A percentile compares a stretch with the other conserved stretches of the same genome.
Evolutionary conservation across 2,113 vertebrate genomes (phyloP).

Genomic region (Tenebrosternarchus preto): DNA sequence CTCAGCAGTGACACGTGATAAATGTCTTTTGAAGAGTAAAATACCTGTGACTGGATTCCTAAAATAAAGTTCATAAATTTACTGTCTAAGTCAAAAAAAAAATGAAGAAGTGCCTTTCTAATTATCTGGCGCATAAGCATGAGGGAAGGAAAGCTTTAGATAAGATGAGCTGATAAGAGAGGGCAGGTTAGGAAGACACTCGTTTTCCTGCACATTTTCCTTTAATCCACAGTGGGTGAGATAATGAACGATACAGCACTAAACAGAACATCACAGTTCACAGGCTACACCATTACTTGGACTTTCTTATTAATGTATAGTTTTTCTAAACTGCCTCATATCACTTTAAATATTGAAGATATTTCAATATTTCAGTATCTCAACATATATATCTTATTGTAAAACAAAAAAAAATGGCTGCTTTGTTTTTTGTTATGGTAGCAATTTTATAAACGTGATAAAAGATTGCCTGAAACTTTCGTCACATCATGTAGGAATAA

Average conservation of each 20-base stretch:
- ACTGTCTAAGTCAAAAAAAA: neutral
- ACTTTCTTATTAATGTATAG: neutral
- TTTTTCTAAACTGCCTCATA: neutral
- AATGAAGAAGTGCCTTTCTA: neutral
- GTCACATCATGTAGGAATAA: neutral
- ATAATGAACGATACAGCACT: conserved; percentile 10
- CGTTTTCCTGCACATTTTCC: conserved; percentile 12
- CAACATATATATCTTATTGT: neutral
- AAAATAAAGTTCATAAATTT: neutral
- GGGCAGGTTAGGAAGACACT: neutral
- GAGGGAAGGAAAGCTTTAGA: neutral
- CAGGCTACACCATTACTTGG: neutral
- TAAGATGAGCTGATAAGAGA: neutral
- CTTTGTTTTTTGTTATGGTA: neutral
- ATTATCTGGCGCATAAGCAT: neutral
- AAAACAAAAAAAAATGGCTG: neutral
- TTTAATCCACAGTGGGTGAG: conserved; percentile 14
- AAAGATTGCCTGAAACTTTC: neutral
- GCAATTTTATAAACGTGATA: neutral
- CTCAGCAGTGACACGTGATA: neutral
- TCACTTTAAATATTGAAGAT: neutral
- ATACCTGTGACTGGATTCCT: neutral
- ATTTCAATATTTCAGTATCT: neutral
- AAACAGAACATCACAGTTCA: conserved; percentile 25
- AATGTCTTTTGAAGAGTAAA: neutral